A percentile compares a stretch with the other conserved stretches of the same genome.
Conservation (phyloP, 1,140 invertebrate genomes). For the Saccostrea echinata region DNA sequence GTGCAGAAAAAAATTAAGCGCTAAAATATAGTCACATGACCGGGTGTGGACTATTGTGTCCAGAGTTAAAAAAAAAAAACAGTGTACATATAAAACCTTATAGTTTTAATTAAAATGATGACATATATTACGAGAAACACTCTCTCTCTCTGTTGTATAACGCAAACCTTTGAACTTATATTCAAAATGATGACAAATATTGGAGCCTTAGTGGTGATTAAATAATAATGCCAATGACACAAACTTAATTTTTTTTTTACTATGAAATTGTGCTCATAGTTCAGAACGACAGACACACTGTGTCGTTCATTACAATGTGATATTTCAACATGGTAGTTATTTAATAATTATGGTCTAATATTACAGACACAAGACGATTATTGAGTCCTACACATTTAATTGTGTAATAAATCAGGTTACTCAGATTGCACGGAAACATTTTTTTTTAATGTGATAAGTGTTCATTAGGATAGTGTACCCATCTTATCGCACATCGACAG, state of each 20-base stretch:
- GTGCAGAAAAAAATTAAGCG: constrained; percentile 30
- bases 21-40: not conserved
- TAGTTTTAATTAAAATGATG: constrained; percentile 45
- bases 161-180: constrained; percentile 22
- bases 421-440: not conserved
- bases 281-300: constrained; percentile 33
- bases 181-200: constrained; percentile 45
- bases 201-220: constrained; percentile 36
- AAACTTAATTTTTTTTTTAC: constrained; percentile 31
- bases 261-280: constrained; percentile 34
- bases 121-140: constrained; percentile 13
- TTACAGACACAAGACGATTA: constrained; percentile 31
- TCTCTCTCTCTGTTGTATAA: constrained; percentile 36
- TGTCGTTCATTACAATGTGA: constrained; percentile 34
- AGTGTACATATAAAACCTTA: constrained; percentile 28
- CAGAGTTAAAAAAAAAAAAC: not conserved
- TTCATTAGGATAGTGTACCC: constrained; percentile 15
- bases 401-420: constrained; percentile 3
- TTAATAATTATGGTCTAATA: no score
- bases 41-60: constrained; percentile 16
- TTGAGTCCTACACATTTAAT: no score
- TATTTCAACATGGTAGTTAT: constrained; percentile 1
- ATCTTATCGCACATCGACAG: constrained; percentile 19
- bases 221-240: constrained; percentile 41
- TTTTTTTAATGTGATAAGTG: constrained; percentile 36